phyloP scores from a whole-genome alignment of 2,888 invertebrate genomes.

The Rhagium mordax region DNA sequence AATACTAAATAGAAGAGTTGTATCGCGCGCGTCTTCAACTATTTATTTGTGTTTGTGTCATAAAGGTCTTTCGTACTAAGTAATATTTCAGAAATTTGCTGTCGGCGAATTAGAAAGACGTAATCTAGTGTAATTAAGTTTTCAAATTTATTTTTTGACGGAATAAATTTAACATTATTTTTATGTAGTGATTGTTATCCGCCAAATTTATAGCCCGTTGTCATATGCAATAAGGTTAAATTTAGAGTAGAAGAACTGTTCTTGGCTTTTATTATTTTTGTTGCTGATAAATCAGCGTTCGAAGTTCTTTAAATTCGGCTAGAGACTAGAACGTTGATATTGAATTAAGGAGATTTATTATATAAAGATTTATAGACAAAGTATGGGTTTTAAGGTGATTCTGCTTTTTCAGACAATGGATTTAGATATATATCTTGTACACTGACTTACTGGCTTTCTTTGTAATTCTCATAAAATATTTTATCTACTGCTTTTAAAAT shows the following conservation, averaged over 20 bases:
- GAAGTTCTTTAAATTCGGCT: neutral
- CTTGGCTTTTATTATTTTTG: neutral
- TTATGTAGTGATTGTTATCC: neutral
- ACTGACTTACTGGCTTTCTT: neutral
- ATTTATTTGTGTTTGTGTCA: neutral
- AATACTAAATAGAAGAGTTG: neutral
- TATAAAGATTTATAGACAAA: neutral
- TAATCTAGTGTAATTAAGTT: constrained; percentile 10
- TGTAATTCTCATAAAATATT: neutral
- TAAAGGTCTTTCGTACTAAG: neutral
- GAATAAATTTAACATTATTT: constrained; percentile 18
- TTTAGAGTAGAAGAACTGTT: neutral
- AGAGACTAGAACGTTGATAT: neutral
- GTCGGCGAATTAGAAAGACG: neutral
- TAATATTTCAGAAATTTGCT: neutral
- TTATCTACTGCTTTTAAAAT: neutral
- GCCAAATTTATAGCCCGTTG: neutral
- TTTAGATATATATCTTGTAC: neutral
- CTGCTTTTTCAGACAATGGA: neutral
- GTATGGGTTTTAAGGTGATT: neutral
- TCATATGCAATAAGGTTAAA: constrained; percentile 1
- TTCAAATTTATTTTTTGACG: neutral
- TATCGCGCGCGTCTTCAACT: neutral
- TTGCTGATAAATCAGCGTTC: neutral
- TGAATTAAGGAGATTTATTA: constrained; percentile 13